Evolutionary conservation across 2,113 vertebrate genomes (phyloP), one percentile per base, ranked within the genome.

Genomic region (Nerophis lumbriciformis): DNA sequence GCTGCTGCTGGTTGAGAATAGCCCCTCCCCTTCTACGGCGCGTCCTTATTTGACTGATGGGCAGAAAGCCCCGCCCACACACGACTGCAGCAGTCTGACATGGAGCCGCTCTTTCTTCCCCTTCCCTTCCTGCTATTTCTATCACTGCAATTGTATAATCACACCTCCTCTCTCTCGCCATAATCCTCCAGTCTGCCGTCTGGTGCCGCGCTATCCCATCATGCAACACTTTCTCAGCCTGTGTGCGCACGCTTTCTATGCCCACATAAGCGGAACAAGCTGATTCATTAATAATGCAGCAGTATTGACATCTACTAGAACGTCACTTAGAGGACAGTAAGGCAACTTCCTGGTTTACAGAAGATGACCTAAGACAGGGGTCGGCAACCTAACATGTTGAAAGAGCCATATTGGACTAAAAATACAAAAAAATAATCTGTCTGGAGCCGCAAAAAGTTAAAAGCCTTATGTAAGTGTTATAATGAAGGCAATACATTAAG

Each of bases 1-100:
- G 62, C 70, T 69, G 69, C 59, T 77, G 75, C 69, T 19, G 19
- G 12, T 11, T 73, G 71, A 73, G 64, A 37, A 68, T 13, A 44
- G 67, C 75, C 82, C 85, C 76, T 77, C 81, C 80, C 79, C 79
- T 28, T 78, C 54, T 5, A 80, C 59, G 0, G 16, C 53, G 59
- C 78, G 71, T 78, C 75, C 60, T 68, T 11, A 47, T 48, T 16
- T 83, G 79, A 85, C 57, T 81, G 85, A 83, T 73, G 68, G 73
- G 51, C 37, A 3, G 19, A 59, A 72, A 80, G 78, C 70, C 68
- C 82, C 66, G 65, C 87, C 85, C 79, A 80, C 71, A 59, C 55
- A 51, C 79, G 63, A 85, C 85, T 87, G 87, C 85, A 83, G 85
- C 81, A 83, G 68, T 80, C 81, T 79, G 78, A 82, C 76, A 84